A percentile compares a stretch with the other conserved stretches of the same genome.
Conservation (phyloP, 1,140 invertebrate species). For the Bombus pascuorum region DNA sequence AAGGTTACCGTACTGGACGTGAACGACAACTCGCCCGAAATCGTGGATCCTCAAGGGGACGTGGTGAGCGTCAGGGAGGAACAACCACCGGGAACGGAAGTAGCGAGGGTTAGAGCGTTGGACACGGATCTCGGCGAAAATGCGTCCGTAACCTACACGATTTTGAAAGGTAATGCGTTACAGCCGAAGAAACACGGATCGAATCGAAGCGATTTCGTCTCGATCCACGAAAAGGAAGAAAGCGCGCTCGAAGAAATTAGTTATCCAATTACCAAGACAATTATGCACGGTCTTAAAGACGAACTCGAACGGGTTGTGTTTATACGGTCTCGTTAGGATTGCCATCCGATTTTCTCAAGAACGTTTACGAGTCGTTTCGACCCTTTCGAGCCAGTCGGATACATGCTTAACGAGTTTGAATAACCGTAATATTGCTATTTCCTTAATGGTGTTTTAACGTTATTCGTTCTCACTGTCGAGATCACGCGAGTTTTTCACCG, state of each 20-base stretch:
- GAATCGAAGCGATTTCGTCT: constrained; percentile 22
- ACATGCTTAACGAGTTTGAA: not conserved
- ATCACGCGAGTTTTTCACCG: constrained; percentile 18
- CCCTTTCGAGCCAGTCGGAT: not conserved
- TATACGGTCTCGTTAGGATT: constrained; percentile 27
- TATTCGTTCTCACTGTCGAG: not conserved
- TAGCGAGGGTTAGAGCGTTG: constrained; percentile 91
- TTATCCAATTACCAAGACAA: constrained; percentile 39
- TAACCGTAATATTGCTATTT: constrained; percentile 1
- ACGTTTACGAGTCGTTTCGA: not conserved
- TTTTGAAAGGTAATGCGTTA: constrained; percentile 86
- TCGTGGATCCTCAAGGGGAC: constrained; percentile 93
- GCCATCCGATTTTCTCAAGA: constrained; percentile 30
- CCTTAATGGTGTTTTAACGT: constrained; percentile 2
- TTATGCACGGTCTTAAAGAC: constrained; percentile 62
- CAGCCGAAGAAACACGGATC: not conserved
- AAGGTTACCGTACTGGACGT: constrained; percentile 91
- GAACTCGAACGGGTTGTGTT: constrained; percentile 31
- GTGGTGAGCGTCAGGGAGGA: constrained; percentile 94
- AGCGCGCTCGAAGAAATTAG: constrained; percentile 30
- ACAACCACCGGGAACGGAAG: constrained; percentile 92
- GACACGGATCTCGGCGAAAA: constrained; percentile 95
- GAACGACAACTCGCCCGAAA: constrained; percentile 95
- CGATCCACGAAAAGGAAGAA: not conserved
- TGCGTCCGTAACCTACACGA: constrained; percentile 93